Evolutionary conservation across 2,797 vertebrate species (phyloP), one percentile per base, ranked within the genome.

Genomic region (Hemibagrus guttatus): DNA sequence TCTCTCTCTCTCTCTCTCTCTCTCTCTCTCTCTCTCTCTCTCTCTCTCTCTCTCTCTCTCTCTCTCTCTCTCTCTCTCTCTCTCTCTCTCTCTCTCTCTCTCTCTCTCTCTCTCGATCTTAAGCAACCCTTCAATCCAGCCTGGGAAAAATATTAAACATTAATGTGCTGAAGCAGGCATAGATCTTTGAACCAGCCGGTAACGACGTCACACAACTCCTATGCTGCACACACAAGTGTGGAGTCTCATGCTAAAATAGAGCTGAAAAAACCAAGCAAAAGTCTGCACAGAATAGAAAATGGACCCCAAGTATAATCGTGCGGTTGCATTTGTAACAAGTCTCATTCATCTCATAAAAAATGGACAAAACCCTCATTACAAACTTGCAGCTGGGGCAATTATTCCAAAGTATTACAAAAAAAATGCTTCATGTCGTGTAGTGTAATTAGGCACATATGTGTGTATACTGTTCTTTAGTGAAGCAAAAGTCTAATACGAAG

Each of bases 101-200:
- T 74, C 76, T 74, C 68, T 64, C 49, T 93, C 93, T 96, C 95
- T 95, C 94, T 94, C 94, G 95, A 93, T 94, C 95, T 90, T 92
- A 89, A 92, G 92, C 90, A 94, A 94, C 95, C 95, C 94, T 93
- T 90, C 93, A 96, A 94, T 91, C 93, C 94, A 82, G 90, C 95
- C 96, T 97, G 87, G 95, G 94, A 95, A 96, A 96, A 95, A 96
- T 95, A 96, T 97, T 93, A 97, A 97, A 97, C 95, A 97, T 96
- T 95, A 95, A 97, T 96, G 95, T 92, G 89, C 93, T 92, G 92
- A 96, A 95, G 95, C 95, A 96, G 95, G 93, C 95, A 93, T 90
- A 93, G 93, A 93, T 91, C 91, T 88, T 90, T 91, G 88, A 91
- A 90, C 88, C 88, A 86, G 83, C 58, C 74, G 4, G 81, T 74